Evolutionary conservation across 2,113 vertebrate genomes (phyloP), one percentile per base, ranked within the genome.

Genomic region (Tachuris rubrigastra): DNA sequence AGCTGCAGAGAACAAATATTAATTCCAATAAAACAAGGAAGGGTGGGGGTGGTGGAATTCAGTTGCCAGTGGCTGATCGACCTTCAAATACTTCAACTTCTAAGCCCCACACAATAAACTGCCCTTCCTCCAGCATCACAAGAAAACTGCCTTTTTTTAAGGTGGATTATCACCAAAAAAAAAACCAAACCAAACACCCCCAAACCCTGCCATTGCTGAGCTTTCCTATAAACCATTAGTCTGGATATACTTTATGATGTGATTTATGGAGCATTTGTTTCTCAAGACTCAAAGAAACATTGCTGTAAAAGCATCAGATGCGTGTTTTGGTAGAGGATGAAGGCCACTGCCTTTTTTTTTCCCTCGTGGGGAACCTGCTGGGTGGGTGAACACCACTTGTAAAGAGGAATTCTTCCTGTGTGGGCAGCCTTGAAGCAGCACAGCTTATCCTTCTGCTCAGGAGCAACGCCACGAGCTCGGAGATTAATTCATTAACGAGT

Each of bases 241-340:
- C 79, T 84, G 88, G 76, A 42, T 95, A 56, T 46, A 58, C 94
- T 96, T 97, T 96, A 97, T 95, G 85, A 95, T 67, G 92, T 95
- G 96, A 94, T 97, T 96, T 96, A 96, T 85, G 59, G 88, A 90
- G 63, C 81, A 88, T 90, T 97, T 89, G 83, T 90, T 96, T 90
- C 96, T 87, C 41, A 62, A 87, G 77, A 86, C 92, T 88, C 83
- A 62, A 88, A 93, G 73, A 73, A 92, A 84, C 88, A 85, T 84
- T 37, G 44, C 88, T 87, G 71, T 93, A 85, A 93, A 96, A 93
- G 56, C 23, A 74, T 76, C 74, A 94, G 80, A 87, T 85, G 88
- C 14, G 0, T 83, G 55, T 88, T 93, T 94, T 87, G 71, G 79
- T 88, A 46, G 37, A 82, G 88, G 69, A 86, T 90, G 88, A 60